These are phyloP conservation scores for Gonatopus flavifemur DNA, from an alignment of 1,140 invertebrate genomes.

Conservation along the genomic window DNA sequence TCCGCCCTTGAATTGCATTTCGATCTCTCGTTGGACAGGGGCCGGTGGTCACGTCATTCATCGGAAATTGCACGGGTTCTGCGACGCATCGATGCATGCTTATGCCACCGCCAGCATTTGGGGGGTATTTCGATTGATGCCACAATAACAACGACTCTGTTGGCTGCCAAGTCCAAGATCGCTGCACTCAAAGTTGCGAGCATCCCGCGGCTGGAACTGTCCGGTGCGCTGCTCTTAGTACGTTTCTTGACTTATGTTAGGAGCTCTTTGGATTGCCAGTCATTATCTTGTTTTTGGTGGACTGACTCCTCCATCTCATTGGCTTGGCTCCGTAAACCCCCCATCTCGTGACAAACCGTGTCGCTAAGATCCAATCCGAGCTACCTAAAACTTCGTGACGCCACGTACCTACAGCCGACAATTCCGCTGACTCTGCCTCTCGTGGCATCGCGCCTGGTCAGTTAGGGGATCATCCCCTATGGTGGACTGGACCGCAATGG, in stretches of 20 bases:
- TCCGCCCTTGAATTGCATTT: conserved; percentile 9
- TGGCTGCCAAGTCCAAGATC: conserved; percentile 11
- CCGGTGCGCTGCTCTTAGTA: conserved; percentile 1
- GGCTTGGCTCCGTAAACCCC: neutral
- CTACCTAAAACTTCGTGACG: neutral
- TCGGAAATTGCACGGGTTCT: conserved; percentile 18
- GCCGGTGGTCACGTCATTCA: too few species aligned
- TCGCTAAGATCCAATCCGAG: neutral
- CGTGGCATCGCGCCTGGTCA: neutral
- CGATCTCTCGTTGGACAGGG: too few species aligned
- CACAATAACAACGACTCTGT: neutral
- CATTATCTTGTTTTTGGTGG: too few species aligned
- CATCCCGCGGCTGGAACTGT: conserved; percentile 11
- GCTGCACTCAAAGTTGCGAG: conserved; percentile 8
- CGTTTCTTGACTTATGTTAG: neutral
- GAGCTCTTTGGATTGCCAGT: neutral
- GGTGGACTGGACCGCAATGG: conserved; percentile 18
- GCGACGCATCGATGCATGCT: conserved; percentile 14
- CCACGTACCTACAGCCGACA: neutral
- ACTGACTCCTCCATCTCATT: neutral
- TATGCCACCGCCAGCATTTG: conserved; percentile 8
- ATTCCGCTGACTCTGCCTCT: neutral
- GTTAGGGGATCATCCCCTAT: neutral
- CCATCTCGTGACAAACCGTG: neutral
- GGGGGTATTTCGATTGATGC: neutral